Base-by-base conservation (phyloP, 30 jellyfish, hydroid and myxozoan species). In the Hydractinia echinata region DNA sequence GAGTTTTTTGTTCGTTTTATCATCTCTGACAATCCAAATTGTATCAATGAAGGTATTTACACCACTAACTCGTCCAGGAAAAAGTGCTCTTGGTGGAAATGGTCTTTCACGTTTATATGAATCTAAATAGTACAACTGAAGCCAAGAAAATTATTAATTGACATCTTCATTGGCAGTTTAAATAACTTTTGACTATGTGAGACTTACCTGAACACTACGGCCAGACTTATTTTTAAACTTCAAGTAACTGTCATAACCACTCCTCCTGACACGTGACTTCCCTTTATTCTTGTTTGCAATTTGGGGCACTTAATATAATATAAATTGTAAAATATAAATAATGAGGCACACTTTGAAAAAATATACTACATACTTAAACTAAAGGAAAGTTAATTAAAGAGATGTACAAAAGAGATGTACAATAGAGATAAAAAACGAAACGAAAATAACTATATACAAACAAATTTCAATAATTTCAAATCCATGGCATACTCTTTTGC, bases 11-110 rank as follows among this genome's bases (percentile, higher is more conserved):
- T 85, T 72, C 13, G 95, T 76, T 7, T 71, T 48, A 7, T 87
- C 96, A 70, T 92, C 98, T 58, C 76, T 73, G 14, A 87, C 98
- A 19, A 86, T 81, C 98, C 98, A 92, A 53, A 74, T 83, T 20
- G 96, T 92, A 6, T 72, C 92, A 5, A 78, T 86, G 81, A 87
- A 92, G 48, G 98, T 92, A 84, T 83, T 87, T 53, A 92, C 77
- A 5, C 95, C 84, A 61, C 90, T 72, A 52, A 71, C 66, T 62
- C 81, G 95, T n/a, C 74, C 74, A 4, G 91, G 95, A 0, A 81
- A 82, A 55, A 92, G 87, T 30, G 44, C 44, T 30, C 44, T 30
- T 6, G 92, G 76, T 48, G 84, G 83, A 78, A 92, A 92, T 53
- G 95, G 95, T 14, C 79, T 53, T 51, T 81, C 81, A 10, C 77